These are phyloP conservation scores for Cebus imitator DNA, from an alignment of 2,113 vertebrate species.

Conservation along the genomic window DNA sequence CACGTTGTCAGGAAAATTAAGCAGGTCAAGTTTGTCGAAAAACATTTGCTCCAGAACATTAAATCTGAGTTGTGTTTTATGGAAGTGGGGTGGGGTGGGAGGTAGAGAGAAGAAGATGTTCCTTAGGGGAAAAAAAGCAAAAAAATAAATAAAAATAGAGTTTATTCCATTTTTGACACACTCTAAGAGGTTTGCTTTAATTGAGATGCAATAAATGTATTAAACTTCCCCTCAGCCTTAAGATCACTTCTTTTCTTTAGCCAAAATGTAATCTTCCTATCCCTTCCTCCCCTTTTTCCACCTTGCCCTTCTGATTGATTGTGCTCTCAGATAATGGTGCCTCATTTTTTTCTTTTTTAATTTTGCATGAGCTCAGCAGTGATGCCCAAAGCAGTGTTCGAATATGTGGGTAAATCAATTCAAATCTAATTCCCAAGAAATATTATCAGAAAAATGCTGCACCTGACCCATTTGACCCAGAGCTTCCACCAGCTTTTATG, in stretches of 20 bases:
- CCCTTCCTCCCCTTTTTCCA: background rate
- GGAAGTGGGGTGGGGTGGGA: background rate
- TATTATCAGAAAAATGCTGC: background rate
- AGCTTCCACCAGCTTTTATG: background rate
- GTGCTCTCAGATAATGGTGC: background rate
- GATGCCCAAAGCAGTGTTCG: background rate
- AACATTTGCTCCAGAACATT: conserved; percentile 49
- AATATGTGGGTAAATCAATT: conserved; percentile 44
- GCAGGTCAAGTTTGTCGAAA: background rate
- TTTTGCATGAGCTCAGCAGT: background rate
- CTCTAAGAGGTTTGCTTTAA: background rate
- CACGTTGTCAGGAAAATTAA: conserved; percentile 49
- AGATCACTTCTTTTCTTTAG: background rate
- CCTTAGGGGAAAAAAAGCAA: background rate
- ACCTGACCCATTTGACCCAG: background rate
- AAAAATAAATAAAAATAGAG: background rate
- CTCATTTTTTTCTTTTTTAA: background rate
- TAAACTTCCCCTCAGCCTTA: background rate
- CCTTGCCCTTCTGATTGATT: background rate
- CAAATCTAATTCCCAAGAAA: conserved; percentile 43
- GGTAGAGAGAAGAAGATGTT: background rate
- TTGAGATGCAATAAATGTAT: background rate
- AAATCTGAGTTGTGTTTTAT: conserved; percentile 43
- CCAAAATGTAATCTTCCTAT: background rate
- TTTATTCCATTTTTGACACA: background rate